These are phyloP conservation scores for Marmota monax DNA, from an alignment of 2,113 vertebrate species.

Conservation along the genomic window DNA sequence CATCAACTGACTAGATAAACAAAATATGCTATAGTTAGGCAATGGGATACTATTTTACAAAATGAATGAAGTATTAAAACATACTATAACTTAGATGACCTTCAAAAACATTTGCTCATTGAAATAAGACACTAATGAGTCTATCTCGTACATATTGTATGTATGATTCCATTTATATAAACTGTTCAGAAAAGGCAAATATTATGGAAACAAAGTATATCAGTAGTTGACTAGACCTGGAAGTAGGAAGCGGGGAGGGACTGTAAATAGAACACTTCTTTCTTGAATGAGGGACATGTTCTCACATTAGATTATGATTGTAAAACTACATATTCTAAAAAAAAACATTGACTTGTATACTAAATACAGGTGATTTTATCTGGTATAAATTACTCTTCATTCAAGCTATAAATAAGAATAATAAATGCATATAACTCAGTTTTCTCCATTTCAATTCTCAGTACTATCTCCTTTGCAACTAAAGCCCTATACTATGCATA, in stretches of 20 bases:
- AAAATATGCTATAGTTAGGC: not conserved
- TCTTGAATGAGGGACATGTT: not conserved
- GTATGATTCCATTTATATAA: not conserved
- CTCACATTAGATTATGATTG: not conserved
- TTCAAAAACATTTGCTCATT: not conserved
- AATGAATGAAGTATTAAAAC: not conserved
- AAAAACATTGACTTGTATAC: not conserved
- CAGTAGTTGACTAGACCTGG: not conserved
- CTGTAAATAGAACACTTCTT: not conserved
- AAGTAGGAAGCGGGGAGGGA: not conserved
- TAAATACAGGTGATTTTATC: not conserved
- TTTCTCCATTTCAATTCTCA: no score
- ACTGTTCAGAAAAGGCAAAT: slow-evolving; percentile 16
- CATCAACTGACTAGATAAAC: not conserved
- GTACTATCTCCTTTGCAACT: no score
- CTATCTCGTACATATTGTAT: not conserved
- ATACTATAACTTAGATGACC: not conserved
- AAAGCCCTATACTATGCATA: no score
- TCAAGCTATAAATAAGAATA: not conserved
- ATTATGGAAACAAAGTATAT: not conserved
- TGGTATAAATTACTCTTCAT: not conserved
- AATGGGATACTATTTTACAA: not conserved
- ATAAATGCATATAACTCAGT: no score
- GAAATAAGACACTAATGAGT: not conserved
- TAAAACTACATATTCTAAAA: not conserved